A percentile compares a stretch with the other conserved stretches of the same genome.
phyloP scores from a whole-genome alignment of 2,797 vertebrate genomes.

The Apogon talboti region DNA sequence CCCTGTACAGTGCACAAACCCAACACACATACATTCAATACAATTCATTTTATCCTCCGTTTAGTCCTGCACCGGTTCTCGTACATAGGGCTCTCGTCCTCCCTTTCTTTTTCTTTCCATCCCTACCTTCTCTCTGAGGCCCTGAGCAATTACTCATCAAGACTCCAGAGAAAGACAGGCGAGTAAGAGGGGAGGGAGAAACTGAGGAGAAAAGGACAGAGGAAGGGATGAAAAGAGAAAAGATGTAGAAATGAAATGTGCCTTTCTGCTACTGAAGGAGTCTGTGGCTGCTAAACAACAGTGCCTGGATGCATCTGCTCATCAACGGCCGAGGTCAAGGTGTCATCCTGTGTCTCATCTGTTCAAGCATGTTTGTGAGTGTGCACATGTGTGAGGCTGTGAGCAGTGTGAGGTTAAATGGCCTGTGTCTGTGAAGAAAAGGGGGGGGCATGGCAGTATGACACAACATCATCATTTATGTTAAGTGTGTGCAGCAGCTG shows the following conservation, averaged over 20 bases:
- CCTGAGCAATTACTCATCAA: conserved; percentile 82
- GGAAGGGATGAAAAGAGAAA: conserved; percentile 36
- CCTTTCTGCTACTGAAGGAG: conserved; percentile 28
- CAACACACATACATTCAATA: conserved; percentile 28
- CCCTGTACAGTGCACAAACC: conserved; percentile 29
- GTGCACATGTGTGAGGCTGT: conserved; percentile 6
- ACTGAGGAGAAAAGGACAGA: conserved; percentile 38
- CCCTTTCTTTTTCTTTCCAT: conserved; percentile 58
- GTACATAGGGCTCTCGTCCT: conserved; percentile 43
- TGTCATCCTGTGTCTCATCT: conserved; percentile 35
- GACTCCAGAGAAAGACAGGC: conserved; percentile 72
- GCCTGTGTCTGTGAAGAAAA: conserved; percentile 16
- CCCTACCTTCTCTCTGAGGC: conserved; percentile 72
- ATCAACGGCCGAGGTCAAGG: conserved; percentile 46
- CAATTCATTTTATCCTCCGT: conserved; percentile 52
- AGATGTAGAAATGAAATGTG: conserved; percentile 51
- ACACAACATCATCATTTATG: conserved; percentile 81
- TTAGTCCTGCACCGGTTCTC: conserved; percentile 50
- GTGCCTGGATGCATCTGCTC: conserved; percentile 68
- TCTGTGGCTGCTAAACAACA: conserved; percentile 26
- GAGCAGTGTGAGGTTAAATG: conserved; percentile 17
- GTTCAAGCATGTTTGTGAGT: conserved; percentile 11
- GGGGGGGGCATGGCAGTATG: conserved; percentile 68
- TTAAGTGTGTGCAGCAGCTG: conserved; percentile 73
- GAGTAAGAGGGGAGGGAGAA: conserved; percentile 11